phyloP scores from a whole-genome alignment of 2,113 vertebrate species.

The Pseudorasbora parva region DNA sequence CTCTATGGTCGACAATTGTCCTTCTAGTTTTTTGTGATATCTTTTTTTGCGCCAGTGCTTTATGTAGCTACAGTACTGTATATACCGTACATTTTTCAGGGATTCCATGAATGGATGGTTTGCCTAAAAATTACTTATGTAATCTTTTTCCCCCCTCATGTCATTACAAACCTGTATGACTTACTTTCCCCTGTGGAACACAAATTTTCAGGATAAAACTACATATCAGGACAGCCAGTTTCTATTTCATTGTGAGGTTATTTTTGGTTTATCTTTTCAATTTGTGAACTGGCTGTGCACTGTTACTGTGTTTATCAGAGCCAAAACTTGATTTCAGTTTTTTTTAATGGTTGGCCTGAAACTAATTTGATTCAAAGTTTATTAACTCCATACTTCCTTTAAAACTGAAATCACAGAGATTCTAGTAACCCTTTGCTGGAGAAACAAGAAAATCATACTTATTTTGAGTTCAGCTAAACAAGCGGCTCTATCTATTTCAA shows the following conservation, averaged over 20 bases:
- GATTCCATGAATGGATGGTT: neutral
- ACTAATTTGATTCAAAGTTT: conserved; percentile 7
- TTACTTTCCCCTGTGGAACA: neutral
- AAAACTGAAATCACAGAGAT: conserved; percentile 4
- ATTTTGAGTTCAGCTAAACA: conserved; percentile 1
- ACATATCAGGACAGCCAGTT: neutral
- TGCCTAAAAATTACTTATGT: too few relatives aligned
- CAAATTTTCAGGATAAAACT: neutral
- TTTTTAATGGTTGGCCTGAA: conserved; percentile 3
- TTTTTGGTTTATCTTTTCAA: neutral
- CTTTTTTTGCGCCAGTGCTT: neutral
- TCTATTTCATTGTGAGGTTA: neutral
- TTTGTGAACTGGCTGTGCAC: neutral
- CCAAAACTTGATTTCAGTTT: neutral
- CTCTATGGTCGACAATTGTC: neutral
- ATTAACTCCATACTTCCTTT: neutral
- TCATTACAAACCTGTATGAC: neutral
- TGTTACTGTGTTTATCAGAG: neutral
- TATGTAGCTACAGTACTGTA: neutral
- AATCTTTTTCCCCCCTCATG: neutral
- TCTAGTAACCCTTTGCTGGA: too few relatives aligned
- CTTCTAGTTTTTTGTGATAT: neutral
- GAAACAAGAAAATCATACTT: too few relatives aligned
- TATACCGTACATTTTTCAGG: neutral
- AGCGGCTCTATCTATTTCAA: neutral